Evolutionary conservation across 2,888 invertebrate species (phyloP), one percentile per base, ranked within the genome.

Genomic region (Tenthredo notha): DNA sequence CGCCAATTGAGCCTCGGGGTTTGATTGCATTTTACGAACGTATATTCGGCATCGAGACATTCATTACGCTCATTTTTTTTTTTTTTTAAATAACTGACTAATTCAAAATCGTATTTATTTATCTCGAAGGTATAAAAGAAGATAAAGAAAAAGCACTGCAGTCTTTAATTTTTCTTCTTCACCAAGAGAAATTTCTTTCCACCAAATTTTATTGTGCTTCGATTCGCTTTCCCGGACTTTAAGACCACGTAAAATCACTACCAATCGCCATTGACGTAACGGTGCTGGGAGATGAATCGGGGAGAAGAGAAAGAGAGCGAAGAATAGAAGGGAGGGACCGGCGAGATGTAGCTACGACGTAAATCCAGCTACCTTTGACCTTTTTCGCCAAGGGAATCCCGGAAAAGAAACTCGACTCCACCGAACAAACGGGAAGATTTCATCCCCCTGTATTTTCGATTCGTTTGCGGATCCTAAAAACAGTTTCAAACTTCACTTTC

Each of bases 231-330:
- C 78, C 21, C 21, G 58, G 40, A 61, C 61, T 78, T 40, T 58
- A 78, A 78, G 54, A 37, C 78, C 29, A 43, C 72, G 58, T 78
- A 78, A 78, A 78, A 78, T 78, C 78, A 58, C 78, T 78, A 61
- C 58, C 58, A 58, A 54, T 58, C 50, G 58, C 58, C 58, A 58
- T 78, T 78, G 78, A 77, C 77, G 77, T 77, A 77, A 77, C 50
- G 58, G 61, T 21, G 37, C 37, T 67, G 67, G 33, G 33, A 33
- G 33, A 33, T 67, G 67, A 33, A 29, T 33, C 33, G 67, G 67
- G 25, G 33, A 67, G 7, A 29, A 67, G 67, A 50, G 37, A 58
- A 78, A 58, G 21, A 37, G 33, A 6, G 21, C 18, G 21, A 10
- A 4, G 58, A 21, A 33, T 9, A 54, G 29, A 1, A 21, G 58